Evolutionary conservation across 2,797 vertebrate species (phyloP).

Genomic region (Argya squamiceps): DNA sequence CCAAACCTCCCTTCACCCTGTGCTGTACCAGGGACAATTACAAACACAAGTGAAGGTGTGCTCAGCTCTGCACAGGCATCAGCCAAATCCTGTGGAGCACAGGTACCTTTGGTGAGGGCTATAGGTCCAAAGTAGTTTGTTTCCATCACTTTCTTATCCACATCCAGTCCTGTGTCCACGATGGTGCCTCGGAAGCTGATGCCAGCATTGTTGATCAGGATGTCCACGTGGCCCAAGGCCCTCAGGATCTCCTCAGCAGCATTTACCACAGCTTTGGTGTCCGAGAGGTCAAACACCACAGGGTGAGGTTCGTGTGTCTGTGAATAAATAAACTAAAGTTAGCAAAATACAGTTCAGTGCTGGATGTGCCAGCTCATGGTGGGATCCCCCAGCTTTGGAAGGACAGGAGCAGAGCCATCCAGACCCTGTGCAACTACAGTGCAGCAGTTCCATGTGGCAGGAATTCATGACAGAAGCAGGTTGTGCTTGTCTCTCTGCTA

Average conservation of each 20-base stretch:
- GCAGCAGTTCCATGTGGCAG: not conserved
- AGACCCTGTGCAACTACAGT: not conserved
- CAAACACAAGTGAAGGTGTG: not conserved
- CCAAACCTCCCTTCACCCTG: not conserved
- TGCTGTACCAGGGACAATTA: not conserved
- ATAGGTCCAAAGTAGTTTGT: conserved; percentile 97
- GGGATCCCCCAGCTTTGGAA: not conserved
- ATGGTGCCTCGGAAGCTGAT: conserved; percentile 92
- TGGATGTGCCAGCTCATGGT: not conserved
- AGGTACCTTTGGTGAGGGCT: conserved; percentile 93
- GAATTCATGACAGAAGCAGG: not conserved
- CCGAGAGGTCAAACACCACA: conserved; percentile 88
- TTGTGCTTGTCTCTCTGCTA: not conserved
- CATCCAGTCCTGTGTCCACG: conserved; percentile 83
- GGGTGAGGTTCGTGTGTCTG: conserved; percentile 80
- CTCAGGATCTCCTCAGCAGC: conserved; percentile 88
- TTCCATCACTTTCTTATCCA: conserved; percentile 94
- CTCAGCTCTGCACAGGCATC: not conserved
- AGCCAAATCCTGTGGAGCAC: not conserved
- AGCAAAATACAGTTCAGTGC: not conserved
- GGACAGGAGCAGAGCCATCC: not conserved
- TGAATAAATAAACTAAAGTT: not conserved
- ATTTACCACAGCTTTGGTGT: conserved; percentile 69
- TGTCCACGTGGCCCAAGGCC: conserved; percentile 85
- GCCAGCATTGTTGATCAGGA: conserved; percentile 95